Percentiles rank a stretch among this genome's conserved stretches.
Evolutionary conservation across 2,888 invertebrate genomes (phyloP).

Genomic region (Callosobruchus maculatus): DNA sequence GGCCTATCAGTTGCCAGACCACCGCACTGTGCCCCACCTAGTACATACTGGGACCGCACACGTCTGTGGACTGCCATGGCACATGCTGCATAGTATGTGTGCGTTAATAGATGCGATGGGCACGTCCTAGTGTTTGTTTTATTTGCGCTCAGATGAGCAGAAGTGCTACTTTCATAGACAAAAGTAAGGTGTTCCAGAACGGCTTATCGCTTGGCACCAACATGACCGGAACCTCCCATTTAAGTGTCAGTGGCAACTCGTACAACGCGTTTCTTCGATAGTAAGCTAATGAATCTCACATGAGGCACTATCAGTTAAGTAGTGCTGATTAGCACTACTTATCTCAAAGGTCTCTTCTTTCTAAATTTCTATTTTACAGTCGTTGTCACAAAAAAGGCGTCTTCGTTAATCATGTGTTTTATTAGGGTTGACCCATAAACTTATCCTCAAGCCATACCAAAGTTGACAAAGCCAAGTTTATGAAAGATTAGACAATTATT

Average conservation of each 20-base stretch:
- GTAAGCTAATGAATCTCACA: no score
- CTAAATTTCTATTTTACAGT: no score
- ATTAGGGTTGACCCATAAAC: no score
- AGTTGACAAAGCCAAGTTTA: no score
- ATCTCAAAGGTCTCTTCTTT: no score
- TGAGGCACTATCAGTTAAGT: no score
- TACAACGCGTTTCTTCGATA: background rate
- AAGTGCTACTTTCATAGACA: background rate
- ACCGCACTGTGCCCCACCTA: background rate
- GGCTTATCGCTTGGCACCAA: background rate
- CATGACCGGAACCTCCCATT: slow-evolving; percentile 1
- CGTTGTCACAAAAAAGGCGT: no score
- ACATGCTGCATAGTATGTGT: background rate
- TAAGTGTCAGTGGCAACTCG: background rate
- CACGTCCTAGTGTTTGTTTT: background rate
- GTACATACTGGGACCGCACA: background rate
- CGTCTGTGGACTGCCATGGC: background rate
- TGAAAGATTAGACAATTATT: no score
- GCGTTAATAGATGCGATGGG: background rate
- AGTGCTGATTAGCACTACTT: no score
- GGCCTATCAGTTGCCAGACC: no score
- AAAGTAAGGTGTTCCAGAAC: background rate
- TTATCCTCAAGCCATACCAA: no score
- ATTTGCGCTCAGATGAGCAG: background rate
- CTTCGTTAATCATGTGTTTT: no score